These are phyloP conservation scores for Peromyscus californicus DNA, from an alignment of 2,113 vertebrate species.

Conservation along the genomic window DNA sequence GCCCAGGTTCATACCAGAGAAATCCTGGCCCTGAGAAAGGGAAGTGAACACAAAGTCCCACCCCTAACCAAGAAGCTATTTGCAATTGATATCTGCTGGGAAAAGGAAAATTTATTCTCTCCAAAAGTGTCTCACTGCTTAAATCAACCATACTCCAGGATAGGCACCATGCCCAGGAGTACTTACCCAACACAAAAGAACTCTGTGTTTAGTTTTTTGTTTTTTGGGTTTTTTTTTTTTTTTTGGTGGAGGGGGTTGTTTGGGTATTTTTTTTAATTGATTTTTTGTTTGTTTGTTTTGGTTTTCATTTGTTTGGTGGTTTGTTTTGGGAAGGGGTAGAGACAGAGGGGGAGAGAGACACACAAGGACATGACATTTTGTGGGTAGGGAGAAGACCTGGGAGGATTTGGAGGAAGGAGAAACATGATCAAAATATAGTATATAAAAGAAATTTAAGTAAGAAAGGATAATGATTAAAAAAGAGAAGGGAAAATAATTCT, in stretches of 20 bases:
- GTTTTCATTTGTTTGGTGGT: neutral
- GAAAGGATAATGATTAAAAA: neutral
- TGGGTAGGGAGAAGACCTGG: neutral
- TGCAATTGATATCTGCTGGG: neutral
- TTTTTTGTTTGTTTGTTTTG: neutral
- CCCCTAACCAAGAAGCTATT: neutral
- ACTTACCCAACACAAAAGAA: neutral
- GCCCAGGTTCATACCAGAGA: neutral
- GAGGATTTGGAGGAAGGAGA: neutral
- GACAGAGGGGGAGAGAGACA: too few relatives aligned
- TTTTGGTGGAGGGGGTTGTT: neutral
- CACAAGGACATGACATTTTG: neutral
- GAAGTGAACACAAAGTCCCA: neutral
- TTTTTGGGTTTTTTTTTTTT: neutral
- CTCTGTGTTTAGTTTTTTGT: neutral
- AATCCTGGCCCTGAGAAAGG: neutral
- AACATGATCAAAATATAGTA: neutral
- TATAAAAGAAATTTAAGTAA: neutral
- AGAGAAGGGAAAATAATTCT: neutral
- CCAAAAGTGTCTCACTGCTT: neutral
- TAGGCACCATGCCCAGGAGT: neutral
- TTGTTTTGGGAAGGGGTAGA: neutral
- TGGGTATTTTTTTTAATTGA: neutral
- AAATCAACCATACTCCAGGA: neutral
- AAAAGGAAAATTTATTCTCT: neutral